phyloP scores from a whole-genome alignment of 1,140 invertebrate species.

The Amyelois transitella region DNA sequence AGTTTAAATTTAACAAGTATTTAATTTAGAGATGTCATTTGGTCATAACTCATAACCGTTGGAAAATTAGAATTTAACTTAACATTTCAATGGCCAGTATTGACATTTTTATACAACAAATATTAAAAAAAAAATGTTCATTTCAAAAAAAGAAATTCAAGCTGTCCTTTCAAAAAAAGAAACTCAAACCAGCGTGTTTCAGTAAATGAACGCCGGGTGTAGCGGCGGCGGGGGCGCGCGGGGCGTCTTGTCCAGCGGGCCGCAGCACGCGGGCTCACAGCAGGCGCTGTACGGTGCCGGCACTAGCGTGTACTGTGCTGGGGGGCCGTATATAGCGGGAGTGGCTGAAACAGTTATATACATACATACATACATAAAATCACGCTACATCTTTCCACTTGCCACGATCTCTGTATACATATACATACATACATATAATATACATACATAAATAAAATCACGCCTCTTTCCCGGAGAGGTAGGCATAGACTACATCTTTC shows the following conservation, averaged over 20 bases:
- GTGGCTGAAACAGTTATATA: conserved; percentile 39
- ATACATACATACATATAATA: too few species aligned
- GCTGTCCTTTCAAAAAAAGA: neutral
- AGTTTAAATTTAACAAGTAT: too few species aligned
- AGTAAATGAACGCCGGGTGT: conserved; percentile 65
- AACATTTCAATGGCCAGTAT: too few species aligned
- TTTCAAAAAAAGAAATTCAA: neutral
- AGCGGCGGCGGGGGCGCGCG: conserved; percentile 51
- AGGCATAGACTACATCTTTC: too few species aligned
- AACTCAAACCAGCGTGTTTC: conserved; percentile 1
- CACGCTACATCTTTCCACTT: too few species aligned
- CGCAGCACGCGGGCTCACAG: conserved; percentile 59
- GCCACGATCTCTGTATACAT: too few species aligned
- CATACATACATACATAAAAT: too few species aligned
- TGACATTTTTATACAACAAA: neutral
- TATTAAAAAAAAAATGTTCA: neutral
- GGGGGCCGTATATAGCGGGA: conserved; percentile 52
- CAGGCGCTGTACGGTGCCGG: conserved; percentile 56
- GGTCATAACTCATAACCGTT: too few species aligned
- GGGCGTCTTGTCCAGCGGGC: conserved; percentile 57
- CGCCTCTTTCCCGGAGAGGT: too few species aligned
- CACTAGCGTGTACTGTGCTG: conserved; percentile 52
- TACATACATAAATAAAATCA: too few species aligned
- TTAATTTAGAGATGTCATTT: too few species aligned
- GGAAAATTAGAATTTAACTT: too few species aligned